These are phyloP conservation scores for Drosophila yakuba DNA, from an alignment of 1,140 invertebrate genomes.

Conservation along the genomic window DNA sequence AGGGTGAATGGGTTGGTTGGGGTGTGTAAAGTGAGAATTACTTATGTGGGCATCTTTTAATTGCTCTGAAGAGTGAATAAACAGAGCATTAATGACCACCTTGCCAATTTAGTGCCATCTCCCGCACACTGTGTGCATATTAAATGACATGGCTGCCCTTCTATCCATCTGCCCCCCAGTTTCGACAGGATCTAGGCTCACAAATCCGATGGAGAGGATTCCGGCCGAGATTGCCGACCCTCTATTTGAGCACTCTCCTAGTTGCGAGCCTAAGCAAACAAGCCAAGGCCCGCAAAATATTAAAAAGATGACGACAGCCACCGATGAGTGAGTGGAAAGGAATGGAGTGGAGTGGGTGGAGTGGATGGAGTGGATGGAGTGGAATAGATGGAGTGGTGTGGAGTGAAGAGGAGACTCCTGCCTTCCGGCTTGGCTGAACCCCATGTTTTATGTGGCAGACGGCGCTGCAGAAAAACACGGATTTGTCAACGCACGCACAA, in stretches of 20 bases:
- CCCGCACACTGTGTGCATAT: slow-evolving; percentile 55
- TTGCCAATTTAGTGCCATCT: slow-evolving; percentile 46
- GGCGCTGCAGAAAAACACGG: slow-evolving; percentile 64
- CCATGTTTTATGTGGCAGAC: slow-evolving; percentile 68
- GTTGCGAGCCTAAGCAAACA: slow-evolving; percentile 66
- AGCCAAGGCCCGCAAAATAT: slow-evolving; percentile 61
- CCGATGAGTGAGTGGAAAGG: slow-evolving; percentile 36
- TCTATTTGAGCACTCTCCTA: slow-evolving; percentile 68
- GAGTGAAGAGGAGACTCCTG: background rate
- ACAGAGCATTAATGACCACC: slow-evolving; percentile 58
- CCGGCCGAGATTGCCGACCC: slow-evolving; percentile 6
- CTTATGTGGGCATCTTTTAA: slow-evolving; percentile 65
- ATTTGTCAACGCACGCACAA: slow-evolving; percentile 80
- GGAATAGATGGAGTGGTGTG: background rate
- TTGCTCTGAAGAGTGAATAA: slow-evolving; percentile 55
- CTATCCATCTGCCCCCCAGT: too few species aligned
- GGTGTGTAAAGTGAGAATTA: slow-evolving; percentile 43
- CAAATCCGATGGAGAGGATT: slow-evolving; percentile 20
- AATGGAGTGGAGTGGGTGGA: slow-evolving; percentile 3
- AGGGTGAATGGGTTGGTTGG: slow-evolving; percentile 1
- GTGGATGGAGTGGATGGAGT: background rate
- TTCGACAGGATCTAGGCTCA: slow-evolving; percentile 17
- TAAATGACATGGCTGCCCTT: slow-evolving; percentile 54
- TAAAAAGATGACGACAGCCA: slow-evolving; percentile 67
- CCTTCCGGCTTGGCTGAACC: slow-evolving; percentile 33